A percentile compares a stretch with the other conserved stretches of the same genome.
These are phyloP conservation scores for Lochmaea crataegi DNA, from an alignment of 2,888 invertebrate genomes.

Conservation along the genomic window DNA sequence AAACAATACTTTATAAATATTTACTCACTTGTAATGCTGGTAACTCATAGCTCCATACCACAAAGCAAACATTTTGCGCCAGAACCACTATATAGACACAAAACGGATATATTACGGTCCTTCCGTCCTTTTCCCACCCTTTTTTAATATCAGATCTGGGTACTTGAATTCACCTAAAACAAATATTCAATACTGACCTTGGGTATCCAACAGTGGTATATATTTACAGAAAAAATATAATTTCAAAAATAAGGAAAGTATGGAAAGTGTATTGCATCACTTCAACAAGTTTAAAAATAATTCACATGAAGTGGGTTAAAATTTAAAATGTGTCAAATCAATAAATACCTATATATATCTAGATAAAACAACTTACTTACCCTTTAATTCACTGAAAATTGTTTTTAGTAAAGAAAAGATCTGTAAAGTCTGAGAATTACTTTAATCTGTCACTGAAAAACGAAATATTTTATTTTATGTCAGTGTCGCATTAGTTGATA, in stretches of 20 bases:
- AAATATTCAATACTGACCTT: neutral
- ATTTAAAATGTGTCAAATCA: slow-evolving; percentile 12
- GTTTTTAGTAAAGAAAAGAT: neutral
- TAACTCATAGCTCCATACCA: slow-evolving; percentile 64
- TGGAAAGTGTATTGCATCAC: slow-evolving; percentile 32
- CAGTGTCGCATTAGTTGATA: neutral
- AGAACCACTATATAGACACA: neutral
- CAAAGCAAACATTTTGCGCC: slow-evolving; percentile 61
- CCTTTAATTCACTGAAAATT: neutral
- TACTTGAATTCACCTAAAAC: neutral
- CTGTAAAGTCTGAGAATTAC: neutral
- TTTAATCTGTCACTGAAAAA: slow-evolving; percentile 5
- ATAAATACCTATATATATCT: slow-evolving; percentile 4
- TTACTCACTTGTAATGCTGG: slow-evolving; percentile 64
- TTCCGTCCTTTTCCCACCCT: neutral
- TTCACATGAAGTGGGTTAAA: slow-evolving; percentile 10
- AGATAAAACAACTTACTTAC: neutral
- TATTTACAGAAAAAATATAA: slow-evolving; percentile 17
- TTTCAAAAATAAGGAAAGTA: slow-evolving; percentile 14
- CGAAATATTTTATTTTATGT: slow-evolving; percentile 9
- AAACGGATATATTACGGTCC: neutral
- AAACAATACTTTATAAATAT: slow-evolving; percentile 24
- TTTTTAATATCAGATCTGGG: neutral
- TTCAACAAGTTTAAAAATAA: slow-evolving; percentile 31
- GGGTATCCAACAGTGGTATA: neutral